phyloP scores from a whole-genome alignment of 2,113 vertebrate species.

The Marcusenius ussheri region DNA sequence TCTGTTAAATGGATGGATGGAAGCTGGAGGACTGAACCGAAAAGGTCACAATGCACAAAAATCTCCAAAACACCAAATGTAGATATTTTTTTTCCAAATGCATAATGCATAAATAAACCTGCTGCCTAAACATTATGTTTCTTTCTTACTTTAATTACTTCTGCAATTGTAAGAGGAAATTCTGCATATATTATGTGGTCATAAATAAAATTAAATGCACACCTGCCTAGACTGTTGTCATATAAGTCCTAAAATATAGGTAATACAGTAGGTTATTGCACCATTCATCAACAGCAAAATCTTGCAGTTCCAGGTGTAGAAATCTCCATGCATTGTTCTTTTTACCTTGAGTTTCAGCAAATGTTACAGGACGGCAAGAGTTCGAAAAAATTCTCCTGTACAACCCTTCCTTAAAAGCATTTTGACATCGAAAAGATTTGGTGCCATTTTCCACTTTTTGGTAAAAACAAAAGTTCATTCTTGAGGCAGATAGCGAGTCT shows the following conservation, averaged over 20 bases:
- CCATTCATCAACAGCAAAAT: neutral
- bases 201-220: neutral
- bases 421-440: neutral
- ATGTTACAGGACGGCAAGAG: neutral
- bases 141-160: neutral
- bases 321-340: neutral
- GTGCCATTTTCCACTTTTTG: neutral
- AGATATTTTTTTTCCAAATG: neutral
- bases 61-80: neutral
- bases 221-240: neutral
- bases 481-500: neutral
- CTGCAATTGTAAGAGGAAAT: neutral
- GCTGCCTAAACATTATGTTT: neutral
- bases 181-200: neutral
- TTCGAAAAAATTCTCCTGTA: neutral
- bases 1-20: neutral
- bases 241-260: neutral
- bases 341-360: neutral
- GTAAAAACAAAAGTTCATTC: neutral
- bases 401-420: neutral
- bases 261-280: neutral
- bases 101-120: neutral
- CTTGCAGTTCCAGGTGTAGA: neutral
- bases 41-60: neutral
- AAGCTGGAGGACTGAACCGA: neutral